phyloP scores from a whole-genome alignment of 2,888 invertebrate genomes.

The Gari tellinella region DNA sequence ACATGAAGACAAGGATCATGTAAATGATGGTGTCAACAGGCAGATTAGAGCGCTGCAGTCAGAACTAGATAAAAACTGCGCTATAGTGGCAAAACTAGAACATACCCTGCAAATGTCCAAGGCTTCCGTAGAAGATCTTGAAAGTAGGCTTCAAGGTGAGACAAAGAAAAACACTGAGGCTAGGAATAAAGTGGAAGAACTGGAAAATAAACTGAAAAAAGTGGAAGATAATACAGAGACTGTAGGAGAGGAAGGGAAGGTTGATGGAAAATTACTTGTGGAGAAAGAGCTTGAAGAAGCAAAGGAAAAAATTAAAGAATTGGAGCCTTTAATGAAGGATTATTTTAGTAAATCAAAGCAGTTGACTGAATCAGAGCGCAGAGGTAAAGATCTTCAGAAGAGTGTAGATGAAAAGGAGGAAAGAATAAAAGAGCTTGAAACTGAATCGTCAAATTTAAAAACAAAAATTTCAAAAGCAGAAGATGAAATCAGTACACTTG shows the following conservation, averaged over 20 bases:
- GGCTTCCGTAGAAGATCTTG: constrained; percentile 54
- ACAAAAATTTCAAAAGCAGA: constrained; percentile 33
- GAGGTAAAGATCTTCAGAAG: constrained; percentile 38
- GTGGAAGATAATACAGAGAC: constrained; percentile 4
- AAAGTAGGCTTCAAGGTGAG: constrained; percentile 48
- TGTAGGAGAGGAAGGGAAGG: neutral
- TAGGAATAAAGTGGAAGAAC: constrained; percentile 39
- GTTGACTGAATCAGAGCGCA: constrained; percentile 27
- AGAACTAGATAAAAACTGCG: constrained; percentile 64
- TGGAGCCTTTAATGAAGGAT: constrained; percentile 79
- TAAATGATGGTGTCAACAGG: constrained; percentile 49
- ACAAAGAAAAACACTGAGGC: constrained; percentile 31
- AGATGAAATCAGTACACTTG: constrained; percentile 34
- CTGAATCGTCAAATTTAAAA: constrained; percentile 28
- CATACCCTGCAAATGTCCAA: constrained; percentile 61
- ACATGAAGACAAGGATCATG: constrained; percentile 17
- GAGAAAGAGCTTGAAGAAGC: constrained; percentile 39
- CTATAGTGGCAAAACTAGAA: constrained; percentile 59
- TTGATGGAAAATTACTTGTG: neutral
- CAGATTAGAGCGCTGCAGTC: constrained; percentile 62
- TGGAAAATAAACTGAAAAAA: too few species aligned
- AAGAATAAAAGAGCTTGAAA: constrained; percentile 34
- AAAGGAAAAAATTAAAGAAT: constrained; percentile 88
- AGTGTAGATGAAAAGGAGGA: constrained; percentile 42
- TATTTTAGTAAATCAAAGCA: constrained; percentile 38